These are phyloP conservation scores for Orgyia antiqua DNA, from an alignment of 2,888 invertebrate species.

Conservation along the genomic window DNA sequence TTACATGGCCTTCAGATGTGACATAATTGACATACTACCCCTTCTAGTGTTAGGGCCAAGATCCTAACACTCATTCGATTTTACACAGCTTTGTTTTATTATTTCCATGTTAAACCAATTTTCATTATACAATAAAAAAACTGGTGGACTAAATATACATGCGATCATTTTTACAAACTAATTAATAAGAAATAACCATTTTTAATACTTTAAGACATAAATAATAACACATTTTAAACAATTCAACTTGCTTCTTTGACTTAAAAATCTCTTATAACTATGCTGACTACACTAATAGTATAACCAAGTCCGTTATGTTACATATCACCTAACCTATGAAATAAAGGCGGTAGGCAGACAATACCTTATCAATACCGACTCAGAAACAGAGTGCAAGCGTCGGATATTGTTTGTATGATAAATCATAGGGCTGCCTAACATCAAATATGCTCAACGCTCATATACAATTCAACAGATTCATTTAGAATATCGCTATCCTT, in stretches of 20 bases:
- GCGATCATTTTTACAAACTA: slow-evolving; percentile 74
- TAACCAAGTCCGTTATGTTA: slow-evolving; percentile 74
- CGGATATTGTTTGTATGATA: slow-evolving; percentile 16
- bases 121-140: slow-evolving; percentile 46
- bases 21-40: too few relatives aligned
- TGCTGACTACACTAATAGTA: slow-evolving; percentile 76
- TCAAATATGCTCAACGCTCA: slow-evolving; percentile 13
- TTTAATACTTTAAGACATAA: slow-evolving; percentile 79
- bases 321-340: slow-evolving; percentile 68
- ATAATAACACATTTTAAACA: slow-evolving; percentile 79
- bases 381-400: slow-evolving; percentile 64
- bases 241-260: slow-evolving; percentile 78
- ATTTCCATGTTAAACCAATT: too few relatives aligned
- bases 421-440: slow-evolving; percentile 21
- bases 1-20: too few relatives aligned
- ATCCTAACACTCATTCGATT: too few relatives aligned
- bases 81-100: too few relatives aligned
- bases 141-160: slow-evolving; percentile 60
- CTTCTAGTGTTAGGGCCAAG: too few relatives aligned
- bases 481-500: slow-evolving; percentile 2
- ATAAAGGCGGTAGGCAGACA: slow-evolving; percentile 78
- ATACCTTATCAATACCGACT: slow-evolving; percentile 69
- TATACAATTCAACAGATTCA: not conserved
- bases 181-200: slow-evolving; percentile 79
- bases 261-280: slow-evolving; percentile 76